Percentiles rank a stretch among this genome's conserved stretches.
Conservation (phyloP, 2,888 invertebrate species). For the Gymnosoma rotundatum region DNA sequence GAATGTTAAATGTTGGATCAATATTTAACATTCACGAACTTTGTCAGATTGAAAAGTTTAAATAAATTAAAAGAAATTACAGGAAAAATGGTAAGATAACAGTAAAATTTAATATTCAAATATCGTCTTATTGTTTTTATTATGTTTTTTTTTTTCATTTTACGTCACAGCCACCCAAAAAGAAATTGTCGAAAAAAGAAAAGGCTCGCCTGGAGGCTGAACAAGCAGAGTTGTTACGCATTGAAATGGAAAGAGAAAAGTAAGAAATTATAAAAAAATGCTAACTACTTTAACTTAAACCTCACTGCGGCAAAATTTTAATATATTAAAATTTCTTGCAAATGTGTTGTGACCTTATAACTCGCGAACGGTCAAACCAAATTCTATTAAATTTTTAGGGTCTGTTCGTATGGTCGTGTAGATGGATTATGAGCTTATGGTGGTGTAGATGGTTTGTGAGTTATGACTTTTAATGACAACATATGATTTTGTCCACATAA, state of each 20-base stretch:
- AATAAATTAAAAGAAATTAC: conserved; percentile 3
- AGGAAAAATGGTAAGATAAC: conserved; percentile 45
- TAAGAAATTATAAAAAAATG: conserved; percentile 64
- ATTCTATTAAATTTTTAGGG: too few relatives aligned
- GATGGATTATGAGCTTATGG: too few relatives aligned
- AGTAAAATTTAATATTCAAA: not conserved
- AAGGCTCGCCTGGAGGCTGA: conserved; percentile 82
- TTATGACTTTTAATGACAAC: too few relatives aligned
- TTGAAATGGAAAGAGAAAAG: conserved; percentile 82
- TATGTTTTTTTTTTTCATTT: conserved; percentile 43
- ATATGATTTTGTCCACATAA: too few relatives aligned
- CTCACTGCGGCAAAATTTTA: too few relatives aligned
- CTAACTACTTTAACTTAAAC: too few relatives aligned
- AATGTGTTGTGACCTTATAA: too few relatives aligned
- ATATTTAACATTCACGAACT: conserved; percentile 38
- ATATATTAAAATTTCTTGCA: too few relatives aligned
- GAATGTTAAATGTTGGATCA: conserved; percentile 56
- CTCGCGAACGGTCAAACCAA: too few relatives aligned
- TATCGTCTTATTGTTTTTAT: not conserved
- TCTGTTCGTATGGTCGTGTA: too few relatives aligned
- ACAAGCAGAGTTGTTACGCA: conserved; percentile 81
- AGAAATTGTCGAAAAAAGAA: conserved; percentile 83
- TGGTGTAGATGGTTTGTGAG: too few relatives aligned
- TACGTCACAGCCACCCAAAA: conserved; percentile 79
- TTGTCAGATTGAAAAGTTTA: conserved; percentile 6